Evolutionary conservation across 2,797 vertebrate genomes (phyloP), one percentile per base, ranked within the genome.

Genomic region (Enteromius radiatus): DNA sequence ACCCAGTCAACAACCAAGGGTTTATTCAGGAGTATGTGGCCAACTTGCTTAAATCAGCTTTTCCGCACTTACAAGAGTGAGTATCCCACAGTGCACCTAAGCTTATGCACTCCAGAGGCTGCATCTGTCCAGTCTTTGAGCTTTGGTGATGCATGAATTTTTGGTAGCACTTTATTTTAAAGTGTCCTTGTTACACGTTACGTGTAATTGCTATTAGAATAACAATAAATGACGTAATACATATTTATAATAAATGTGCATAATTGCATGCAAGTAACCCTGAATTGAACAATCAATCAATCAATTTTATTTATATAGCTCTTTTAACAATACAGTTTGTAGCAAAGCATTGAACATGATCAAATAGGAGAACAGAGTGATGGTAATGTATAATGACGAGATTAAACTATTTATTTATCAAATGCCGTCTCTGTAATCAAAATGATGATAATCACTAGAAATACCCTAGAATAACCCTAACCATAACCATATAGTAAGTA

Each of bases 21-120:
- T 99, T 99, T 93, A 97, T 99, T 94, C 98, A 99, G 93, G 97
- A 99, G 85, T 99, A 98, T 3, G 97, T 99, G 91, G 98, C 98
- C 90, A 99, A 99, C 94, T 95, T 99, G 84, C 96, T 99, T 84
- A 99, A 99, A 91, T 98, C 98, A 0, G 98, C 98, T 23, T 99
- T 99, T 93, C 97, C 98, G 89, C 98, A 99, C 89, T 94, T 99
- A 87, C 98, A 99, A 91, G 98, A 99, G 98, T 99, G 93, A 97
- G 96, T 91, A 33, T 14, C 3, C n/a, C 45, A 52, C n/a, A 26
- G 19, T 19, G 0, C 11, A 15, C 49, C 8, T 78, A 31, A 63
- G 52, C 21, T 54, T 2, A 10, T 14, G 7, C n/a, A 38, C 33
- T 17, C 26, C 31, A 45, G 31, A 59, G 3, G 33, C 6, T 41